Evolutionary conservation across 2,888 invertebrate species (phyloP).

Genomic region (Empis stercorea): DNA sequence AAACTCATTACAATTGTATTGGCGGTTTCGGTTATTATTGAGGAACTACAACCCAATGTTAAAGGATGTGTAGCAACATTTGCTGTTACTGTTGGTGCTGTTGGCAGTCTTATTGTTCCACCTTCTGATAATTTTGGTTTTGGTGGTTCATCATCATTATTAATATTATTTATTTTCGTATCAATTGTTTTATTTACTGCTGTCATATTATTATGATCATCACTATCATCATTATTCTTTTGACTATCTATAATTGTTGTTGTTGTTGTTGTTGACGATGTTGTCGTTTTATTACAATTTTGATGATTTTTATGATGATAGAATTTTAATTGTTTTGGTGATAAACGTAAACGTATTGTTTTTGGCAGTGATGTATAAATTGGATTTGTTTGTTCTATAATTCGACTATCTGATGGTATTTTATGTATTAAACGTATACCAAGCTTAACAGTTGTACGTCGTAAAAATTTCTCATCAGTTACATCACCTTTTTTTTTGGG

Average conservation of each 20-base stretch:
- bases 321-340: constrained; percentile 20
- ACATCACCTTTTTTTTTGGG: constrained; percentile 42
- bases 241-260: constrained; percentile 2
- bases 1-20: neutral
- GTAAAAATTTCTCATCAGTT: constrained; percentile 62
- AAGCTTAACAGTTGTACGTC: constrained; percentile 63
- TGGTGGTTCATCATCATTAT: neutral
- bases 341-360: constrained; percentile 17
- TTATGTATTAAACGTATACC: constrained; percentile 64
- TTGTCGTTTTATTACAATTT: constrained; percentile 11
- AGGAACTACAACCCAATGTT: neutral
- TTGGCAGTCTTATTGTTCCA: neutral
- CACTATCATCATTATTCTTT: neutral
- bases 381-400: constrained; percentile 15
- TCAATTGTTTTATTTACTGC: neutral
- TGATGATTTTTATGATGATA: constrained; percentile 13
- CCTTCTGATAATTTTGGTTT: neutral
- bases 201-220: neutral
- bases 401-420: constrained; percentile 15
- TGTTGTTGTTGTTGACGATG: too few relatives aligned
- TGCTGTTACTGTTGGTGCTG: constrained; percentile 1
- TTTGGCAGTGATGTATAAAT: constrained; percentile 15
- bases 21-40: neutral
- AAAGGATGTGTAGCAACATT: constrained; percentile 7
- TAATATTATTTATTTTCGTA: neutral